Conservation (phyloP, 2,113 vertebrate genomes). For the Setophaga kirtlandii region DNA sequence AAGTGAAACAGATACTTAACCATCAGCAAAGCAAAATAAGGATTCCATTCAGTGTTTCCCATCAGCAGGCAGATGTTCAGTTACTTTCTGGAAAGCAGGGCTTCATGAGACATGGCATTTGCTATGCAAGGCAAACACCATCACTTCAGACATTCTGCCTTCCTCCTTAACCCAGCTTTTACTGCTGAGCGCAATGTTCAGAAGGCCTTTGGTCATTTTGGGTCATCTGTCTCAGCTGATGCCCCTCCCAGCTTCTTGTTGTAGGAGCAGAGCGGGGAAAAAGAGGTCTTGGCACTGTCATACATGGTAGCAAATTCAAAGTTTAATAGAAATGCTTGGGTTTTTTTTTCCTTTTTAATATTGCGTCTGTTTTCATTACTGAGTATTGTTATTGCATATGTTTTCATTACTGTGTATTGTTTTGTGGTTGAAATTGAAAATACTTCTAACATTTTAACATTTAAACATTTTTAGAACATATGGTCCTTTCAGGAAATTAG, state of each 20-base stretch:
- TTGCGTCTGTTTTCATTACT: background rate
- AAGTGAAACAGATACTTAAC: background rate
- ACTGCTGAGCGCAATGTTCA: accelerated
- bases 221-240: accelerated
- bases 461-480: constrained; percentile 47
- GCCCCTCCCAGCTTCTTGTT: background rate
- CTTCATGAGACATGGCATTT: accelerated
- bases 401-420: constrained; percentile 10
- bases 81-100: background rate
- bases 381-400: background rate
- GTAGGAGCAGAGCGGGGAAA: background rate
- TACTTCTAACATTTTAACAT: background rate
- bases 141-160: accelerated
- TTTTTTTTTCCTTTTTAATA: background rate
- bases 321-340: background rate
- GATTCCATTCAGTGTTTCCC: background rate
- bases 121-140: background rate
- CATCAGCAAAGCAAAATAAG: background rate
- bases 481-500: constrained; percentile 11
- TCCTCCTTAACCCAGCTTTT: background rate
- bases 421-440: background rate
- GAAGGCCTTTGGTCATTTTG: background rate
- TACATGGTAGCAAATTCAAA: background rate
- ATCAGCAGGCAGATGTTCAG: background rate
- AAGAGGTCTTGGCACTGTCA: background rate